These are phyloP conservation scores for Diphyllodes magnificus DNA, from an alignment of 2,113 vertebrate genomes.

Conservation along the genomic window DNA sequence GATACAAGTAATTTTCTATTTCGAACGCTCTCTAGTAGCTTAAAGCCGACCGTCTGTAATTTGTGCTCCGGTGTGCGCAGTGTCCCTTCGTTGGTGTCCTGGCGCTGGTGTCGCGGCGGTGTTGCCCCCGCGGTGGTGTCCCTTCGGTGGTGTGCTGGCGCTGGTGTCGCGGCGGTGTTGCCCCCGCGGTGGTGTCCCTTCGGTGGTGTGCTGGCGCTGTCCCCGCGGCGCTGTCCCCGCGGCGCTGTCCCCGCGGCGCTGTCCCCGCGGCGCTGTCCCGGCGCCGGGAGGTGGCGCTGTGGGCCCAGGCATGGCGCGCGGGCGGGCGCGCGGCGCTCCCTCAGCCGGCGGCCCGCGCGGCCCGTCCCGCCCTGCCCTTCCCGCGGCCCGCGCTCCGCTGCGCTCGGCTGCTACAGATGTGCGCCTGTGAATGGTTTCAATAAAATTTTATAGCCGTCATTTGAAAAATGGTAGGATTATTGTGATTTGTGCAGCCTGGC, in stretches of 20 bases:
- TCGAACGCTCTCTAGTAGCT: not conserved
- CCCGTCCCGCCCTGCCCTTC: not conserved
- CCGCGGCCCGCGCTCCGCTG: not conserved
- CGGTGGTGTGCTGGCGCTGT: not conserved
- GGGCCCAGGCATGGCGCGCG: not conserved
- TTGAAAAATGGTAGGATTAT: conserved; percentile 48
- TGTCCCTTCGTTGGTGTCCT: fast-evolving
- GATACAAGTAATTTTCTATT: not conserved
- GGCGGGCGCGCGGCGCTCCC: not conserved
- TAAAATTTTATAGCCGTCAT: conserved; percentile 61
- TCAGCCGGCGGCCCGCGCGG: not conserved
- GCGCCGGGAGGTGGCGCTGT: conserved; percentile 57
- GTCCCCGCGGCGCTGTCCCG: not conserved
- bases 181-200: not conserved
- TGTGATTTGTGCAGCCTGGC: conserved; percentile 40
- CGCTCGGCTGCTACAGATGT: conserved; percentile 46
- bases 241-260: too few species aligned
- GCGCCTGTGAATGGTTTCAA: conserved; percentile 48
- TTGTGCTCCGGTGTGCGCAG: fast-evolving
- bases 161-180: not conserved
- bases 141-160: too few species aligned
- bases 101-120: too few species aligned
- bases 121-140: fast-evolving
- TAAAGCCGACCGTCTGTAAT: fast-evolving
- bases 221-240: not conserved